A percentile compares a stretch with the other conserved stretches of the same genome.
phyloP scores from a whole-genome alignment of 2,113 vertebrate species.

The Oncorhynchus kisutch region DNA sequence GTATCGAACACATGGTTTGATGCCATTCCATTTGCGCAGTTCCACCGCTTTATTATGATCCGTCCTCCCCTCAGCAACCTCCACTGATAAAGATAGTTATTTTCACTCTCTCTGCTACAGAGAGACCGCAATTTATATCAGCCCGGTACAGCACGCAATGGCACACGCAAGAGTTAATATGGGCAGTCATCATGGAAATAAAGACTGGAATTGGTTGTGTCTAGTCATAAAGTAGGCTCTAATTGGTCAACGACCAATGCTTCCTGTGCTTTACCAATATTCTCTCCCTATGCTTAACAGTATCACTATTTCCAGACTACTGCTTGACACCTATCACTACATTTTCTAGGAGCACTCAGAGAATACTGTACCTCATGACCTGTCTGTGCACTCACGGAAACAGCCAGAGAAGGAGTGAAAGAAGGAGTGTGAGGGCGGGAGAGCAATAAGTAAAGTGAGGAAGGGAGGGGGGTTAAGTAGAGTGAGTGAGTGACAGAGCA shows the following conservation, averaged over 20 bases:
- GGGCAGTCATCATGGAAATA: background rate
- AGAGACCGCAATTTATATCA: too few relatives aligned
- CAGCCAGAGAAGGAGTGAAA: background rate
- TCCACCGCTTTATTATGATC: too few relatives aligned
- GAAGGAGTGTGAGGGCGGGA: slow-evolving; percentile 5
- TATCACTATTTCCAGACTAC: too few relatives aligned
- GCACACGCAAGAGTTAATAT: background rate
- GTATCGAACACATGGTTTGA: too few relatives aligned
- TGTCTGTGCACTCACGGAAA: slow-evolving; percentile 5
- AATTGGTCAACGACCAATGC: background rate
- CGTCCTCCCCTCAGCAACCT: too few relatives aligned
- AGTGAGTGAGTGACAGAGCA: slow-evolving; percentile 18
- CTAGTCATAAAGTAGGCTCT: background rate
- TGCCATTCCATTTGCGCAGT: too few relatives aligned
- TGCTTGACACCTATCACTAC: too few relatives aligned
- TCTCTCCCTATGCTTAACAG: background rate
- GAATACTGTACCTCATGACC: background rate
- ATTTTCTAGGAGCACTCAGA: background rate
- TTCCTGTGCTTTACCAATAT: background rate
- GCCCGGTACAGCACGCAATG: background rate
- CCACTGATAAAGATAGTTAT: too few relatives aligned
- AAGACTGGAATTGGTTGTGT: background rate
- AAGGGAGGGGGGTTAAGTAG: slow-evolving; percentile 32
- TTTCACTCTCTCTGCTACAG: too few relatives aligned
- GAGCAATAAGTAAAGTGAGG: slow-evolving; percentile 2